These are phyloP conservation scores for Prionace glauca DNA, from an alignment of 2,797 vertebrate genomes.

Conservation along the genomic window DNA sequence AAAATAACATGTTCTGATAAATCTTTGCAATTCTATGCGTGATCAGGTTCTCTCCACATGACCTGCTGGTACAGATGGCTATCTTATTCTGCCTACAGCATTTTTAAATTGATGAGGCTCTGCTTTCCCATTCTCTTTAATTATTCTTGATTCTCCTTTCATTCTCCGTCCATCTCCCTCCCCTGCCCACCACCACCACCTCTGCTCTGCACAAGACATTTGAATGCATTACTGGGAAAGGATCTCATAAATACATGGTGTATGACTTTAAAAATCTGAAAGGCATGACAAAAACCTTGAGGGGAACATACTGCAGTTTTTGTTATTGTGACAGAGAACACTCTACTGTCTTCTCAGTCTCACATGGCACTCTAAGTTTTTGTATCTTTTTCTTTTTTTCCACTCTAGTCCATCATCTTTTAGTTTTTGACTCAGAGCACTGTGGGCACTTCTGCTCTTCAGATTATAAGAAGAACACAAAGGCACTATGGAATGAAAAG, in stretches of 20 bases:
- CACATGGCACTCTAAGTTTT: background rate
- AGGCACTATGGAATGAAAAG: background rate
- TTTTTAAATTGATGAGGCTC: slow-evolving; percentile 21
- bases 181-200: background rate
- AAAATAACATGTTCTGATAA: background rate
- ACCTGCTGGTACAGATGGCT: background rate
- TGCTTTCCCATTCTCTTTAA: slow-evolving; percentile 24
- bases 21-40: slow-evolving; percentile 2
- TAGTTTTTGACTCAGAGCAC: background rate
- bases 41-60: background rate
- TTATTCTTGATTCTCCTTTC: slow-evolving; percentile 4
- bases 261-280: slow-evolving; percentile 10
- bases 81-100: slow-evolving; percentile 21
- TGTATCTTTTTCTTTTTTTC: background rate
- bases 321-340: background rate
- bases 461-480: background rate
- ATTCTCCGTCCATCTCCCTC: background rate
- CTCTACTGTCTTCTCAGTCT: background rate
- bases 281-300: background rate
- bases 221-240: slow-evolving; percentile 18
- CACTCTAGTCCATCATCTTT: background rate
- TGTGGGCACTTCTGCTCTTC: background rate
- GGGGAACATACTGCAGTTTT: background rate
- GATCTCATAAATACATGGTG: background rate
- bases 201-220: background rate